These are phyloP conservation scores for Peromyscus leucopus DNA, from an alignment of 2,113 vertebrate species.

Conservation along the genomic window DNA sequence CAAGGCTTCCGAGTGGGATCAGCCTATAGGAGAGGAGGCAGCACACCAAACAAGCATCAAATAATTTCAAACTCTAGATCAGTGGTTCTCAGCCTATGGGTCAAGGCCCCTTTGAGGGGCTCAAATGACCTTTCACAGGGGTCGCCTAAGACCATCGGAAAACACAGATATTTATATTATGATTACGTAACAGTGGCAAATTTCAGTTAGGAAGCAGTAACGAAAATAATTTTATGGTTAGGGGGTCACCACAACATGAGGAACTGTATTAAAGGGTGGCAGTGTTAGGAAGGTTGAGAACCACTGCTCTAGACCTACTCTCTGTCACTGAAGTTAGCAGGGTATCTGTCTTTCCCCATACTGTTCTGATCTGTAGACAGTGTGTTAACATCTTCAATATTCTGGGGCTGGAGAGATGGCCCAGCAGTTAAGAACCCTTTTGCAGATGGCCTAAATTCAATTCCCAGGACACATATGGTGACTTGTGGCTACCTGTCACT, in stretches of 20 bases:
- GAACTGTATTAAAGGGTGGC: not conserved
- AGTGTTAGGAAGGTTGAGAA: not conserved
- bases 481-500: not conserved
- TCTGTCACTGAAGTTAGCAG: not conserved
- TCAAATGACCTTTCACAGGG: not conserved
- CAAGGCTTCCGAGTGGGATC: not conserved
- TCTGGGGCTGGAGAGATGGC: not conserved
- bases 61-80: not conserved
- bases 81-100: not conserved
- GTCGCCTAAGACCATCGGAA: not conserved
- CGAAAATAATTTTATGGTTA: not conserved
- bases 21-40: not conserved
- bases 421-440: not conserved
- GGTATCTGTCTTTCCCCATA: not conserved
- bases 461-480: not conserved
- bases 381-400: not conserved
- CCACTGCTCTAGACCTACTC: too few relatives aligned
- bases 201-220: not conserved
- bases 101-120: not conserved
- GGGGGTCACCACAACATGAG: not conserved
- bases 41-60: too few relatives aligned
- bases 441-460: not conserved
- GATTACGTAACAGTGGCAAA: not conserved
- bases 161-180: not conserved
- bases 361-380: not conserved